Percentiles rank a stretch among this genome's conserved stretches.
These are phyloP conservation scores for Argyrosomus regius DNA, from an alignment of 2,797 vertebrate species.

Conservation along the genomic window DNA sequence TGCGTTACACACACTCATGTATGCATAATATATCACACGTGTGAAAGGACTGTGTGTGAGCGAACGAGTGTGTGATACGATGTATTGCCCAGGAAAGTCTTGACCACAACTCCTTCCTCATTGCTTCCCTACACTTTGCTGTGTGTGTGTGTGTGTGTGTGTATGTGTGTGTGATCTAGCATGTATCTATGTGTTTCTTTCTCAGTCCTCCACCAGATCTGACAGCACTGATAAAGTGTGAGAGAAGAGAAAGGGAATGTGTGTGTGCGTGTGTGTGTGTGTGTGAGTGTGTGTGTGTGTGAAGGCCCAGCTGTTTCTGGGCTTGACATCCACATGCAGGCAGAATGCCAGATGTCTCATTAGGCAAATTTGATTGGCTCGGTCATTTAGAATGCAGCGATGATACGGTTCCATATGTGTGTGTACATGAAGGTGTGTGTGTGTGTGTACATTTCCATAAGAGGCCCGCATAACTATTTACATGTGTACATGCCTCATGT, in stretches of 20 bases:
- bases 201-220: slow-evolving; percentile 31
- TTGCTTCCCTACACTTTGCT: not conserved
- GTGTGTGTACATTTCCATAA: slow-evolving; percentile 72
- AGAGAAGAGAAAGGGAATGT: slow-evolving; percentile 16
- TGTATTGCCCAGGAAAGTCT: slow-evolving; percentile 23
- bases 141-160: not conserved
- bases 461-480: slow-evolving; percentile 75
- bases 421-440: slow-evolving; percentile 51
- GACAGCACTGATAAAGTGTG: slow-evolving; percentile 40
- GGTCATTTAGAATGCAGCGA: slow-evolving; percentile 78
- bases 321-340: slow-evolving; percentile 80
- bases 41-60: slow-evolving; percentile 64
- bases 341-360: slow-evolving; percentile 85
- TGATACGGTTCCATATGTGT: slow-evolving; percentile 78
- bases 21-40: slow-evolving; percentile 81
- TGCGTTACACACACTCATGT: slow-evolving; percentile 77
- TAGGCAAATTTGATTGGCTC: slow-evolving; percentile 84
- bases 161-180: slow-evolving; percentile 8
- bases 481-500: slow-evolving; percentile 66
- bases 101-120: slow-evolving; percentile 32
- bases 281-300: slow-evolving; percentile 43
- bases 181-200: slow-evolving; percentile 30
- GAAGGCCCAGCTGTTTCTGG: slow-evolving; percentile 79
- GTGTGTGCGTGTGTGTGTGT: slow-evolving; percentile 19
- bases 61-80: slow-evolving; percentile 37